Percentiles rank a stretch among this genome's conserved stretches.
These are phyloP conservation scores for Lepidocolaptes lacrymiger DNA, from an alignment of 2,797 vertebrate species.

Conservation along the genomic window DNA sequence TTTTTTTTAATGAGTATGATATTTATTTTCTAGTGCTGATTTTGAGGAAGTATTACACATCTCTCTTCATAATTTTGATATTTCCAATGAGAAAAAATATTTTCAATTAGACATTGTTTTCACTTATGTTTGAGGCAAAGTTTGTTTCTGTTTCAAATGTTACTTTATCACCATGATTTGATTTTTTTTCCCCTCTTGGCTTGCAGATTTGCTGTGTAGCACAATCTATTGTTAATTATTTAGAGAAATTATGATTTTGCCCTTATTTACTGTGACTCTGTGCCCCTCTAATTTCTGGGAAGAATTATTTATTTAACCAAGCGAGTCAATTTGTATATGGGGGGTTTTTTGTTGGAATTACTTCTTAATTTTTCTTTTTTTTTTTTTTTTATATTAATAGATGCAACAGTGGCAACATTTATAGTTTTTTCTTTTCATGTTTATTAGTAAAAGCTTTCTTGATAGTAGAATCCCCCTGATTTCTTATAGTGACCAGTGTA, in stretches of 20 bases:
- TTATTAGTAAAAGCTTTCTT: neutral
- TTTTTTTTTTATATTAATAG: neutral
- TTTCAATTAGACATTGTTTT: neutral
- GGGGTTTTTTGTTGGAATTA: neutral
- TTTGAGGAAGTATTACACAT: neutral
- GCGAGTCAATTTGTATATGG: neutral
- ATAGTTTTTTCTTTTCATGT: neutral
- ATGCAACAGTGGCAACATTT: neutral
- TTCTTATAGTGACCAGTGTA: neutral
- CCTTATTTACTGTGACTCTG: neutral
- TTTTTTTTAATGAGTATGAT: neutral
- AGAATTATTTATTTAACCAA: neutral
- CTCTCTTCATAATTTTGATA: neutral
- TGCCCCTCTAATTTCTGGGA: neutral
- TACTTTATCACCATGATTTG: neutral
- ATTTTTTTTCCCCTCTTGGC: neutral
- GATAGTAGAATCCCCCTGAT: fast-evolving
- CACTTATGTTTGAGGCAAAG: neutral
- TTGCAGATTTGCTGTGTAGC: neutral
- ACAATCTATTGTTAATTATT: neutral
- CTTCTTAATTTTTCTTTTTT: neutral
- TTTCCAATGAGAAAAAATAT: neutral
- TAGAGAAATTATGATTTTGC: neutral
- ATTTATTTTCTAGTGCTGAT: neutral
- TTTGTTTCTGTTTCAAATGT: neutral